Percentiles rank a stretch among this genome's conserved stretches.
These are phyloP conservation scores for Crenichthys baileyi DNA, from an alignment of 2,797 vertebrate species.

Conservation along the genomic window DNA sequence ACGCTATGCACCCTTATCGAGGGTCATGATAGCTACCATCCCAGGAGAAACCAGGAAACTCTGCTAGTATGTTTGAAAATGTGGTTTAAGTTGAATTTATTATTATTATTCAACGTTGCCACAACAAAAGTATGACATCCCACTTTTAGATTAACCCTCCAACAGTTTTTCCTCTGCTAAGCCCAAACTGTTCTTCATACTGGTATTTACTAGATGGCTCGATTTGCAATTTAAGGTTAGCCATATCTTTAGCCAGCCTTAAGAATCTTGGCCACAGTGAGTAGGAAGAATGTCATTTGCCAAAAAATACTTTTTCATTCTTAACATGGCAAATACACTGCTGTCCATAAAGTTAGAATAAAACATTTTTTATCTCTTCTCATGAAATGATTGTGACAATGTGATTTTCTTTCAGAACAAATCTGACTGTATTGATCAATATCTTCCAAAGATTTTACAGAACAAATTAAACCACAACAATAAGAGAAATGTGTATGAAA, in stretches of 20 bases:
- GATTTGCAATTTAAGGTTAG: neutral
- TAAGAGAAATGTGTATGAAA: neutral
- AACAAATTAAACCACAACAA: neutral
- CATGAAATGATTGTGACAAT: neutral
- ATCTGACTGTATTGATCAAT: neutral
- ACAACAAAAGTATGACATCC: neutral
- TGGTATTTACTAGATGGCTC: neutral
- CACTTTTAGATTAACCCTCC: neutral
- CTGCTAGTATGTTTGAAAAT: neutral
- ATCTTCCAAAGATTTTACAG: neutral
- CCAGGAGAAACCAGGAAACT: neutral
- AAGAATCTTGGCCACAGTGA: neutral
- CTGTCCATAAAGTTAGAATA: neutral
- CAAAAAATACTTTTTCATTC: neutral
- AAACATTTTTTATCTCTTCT: too few relatives aligned
- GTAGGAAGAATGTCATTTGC: neutral
- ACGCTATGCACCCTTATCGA: too few relatives aligned
- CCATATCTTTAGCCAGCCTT: neutral
- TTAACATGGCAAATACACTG: neutral
- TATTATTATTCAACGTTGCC: neutral
- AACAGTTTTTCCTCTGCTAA: neutral
- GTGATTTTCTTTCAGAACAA: neutral
- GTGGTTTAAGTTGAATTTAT: neutral
- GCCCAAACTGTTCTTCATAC: neutral
- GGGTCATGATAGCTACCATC: too few relatives aligned